These are phyloP conservation scores for Aldabrachelys gigantea DNA, from an alignment of 2,113 vertebrate species.

Conservation along the genomic window DNA sequence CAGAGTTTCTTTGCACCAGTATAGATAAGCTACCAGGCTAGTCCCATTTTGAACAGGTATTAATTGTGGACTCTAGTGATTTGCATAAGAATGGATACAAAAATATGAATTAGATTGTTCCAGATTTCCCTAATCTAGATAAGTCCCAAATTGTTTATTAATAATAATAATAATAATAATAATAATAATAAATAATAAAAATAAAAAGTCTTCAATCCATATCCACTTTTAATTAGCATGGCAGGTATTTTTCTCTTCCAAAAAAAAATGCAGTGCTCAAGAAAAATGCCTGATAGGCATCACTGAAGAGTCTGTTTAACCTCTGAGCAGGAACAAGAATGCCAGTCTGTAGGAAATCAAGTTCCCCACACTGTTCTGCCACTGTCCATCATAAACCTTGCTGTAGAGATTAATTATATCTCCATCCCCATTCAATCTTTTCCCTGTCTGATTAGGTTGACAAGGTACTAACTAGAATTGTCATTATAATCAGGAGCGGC, in stretches of 20 bases:
- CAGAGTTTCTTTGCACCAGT: too few relatives aligned
- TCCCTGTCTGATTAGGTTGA: neutral
- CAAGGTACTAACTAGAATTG: neutral
- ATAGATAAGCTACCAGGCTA: too few relatives aligned
- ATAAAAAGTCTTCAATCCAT: neutral
- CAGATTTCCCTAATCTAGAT: neutral
- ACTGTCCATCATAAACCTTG: too few relatives aligned
- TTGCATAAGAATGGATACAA: too few relatives aligned
- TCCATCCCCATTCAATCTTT: neutral
- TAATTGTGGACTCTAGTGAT: too few relatives aligned
- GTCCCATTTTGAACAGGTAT: too few relatives aligned
- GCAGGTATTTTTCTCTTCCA: neutral
- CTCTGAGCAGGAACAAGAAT: neutral
- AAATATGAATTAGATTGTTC: too few relatives aligned
- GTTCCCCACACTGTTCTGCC: neutral
- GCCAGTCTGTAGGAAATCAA: neutral
- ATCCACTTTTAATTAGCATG: neutral
- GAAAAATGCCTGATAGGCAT: neutral
- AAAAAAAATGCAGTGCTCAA: neutral
- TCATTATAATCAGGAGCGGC: too few relatives aligned
- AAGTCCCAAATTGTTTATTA: neutral
- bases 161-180: neutral
- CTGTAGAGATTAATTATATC: neutral
- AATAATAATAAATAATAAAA: neutral
- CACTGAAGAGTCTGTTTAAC: neutral